Evolutionary conservation across 2,888 invertebrate species (phyloP), one percentile per base, ranked within the genome.

Genomic region (Neoascia interrupta): DNA sequence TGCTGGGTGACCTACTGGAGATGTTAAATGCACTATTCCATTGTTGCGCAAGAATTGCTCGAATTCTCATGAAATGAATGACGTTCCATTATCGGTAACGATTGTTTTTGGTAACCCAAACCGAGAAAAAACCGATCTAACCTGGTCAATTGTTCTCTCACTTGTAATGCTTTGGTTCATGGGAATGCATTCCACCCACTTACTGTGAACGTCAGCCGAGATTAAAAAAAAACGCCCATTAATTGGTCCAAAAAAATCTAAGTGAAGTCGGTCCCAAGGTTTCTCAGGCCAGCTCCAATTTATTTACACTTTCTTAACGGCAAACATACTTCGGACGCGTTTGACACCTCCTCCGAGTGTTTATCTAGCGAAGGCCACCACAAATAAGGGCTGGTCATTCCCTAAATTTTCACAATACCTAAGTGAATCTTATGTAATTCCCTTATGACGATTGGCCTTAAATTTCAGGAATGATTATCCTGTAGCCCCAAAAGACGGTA

Each of bases 31-130:
- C 53, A 16, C 56, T 54, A 68, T 76, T 3, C 72, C 81, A 37
- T 66, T 72, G 43, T 45, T 18, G 8, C 26, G 19, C 10, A 81
- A 43, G 31, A 75, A 82, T 4, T 13, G 11, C 43, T 74, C 16
- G 61, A 84, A 83, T 69, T 83, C 75, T 2, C 47, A 36, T 8
- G 82, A 84, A 11, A 68, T 74, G 61, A 84, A 83, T 28, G 72
- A 69, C 10, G 60, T 56, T 10, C 81, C 83, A n/a, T 83, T 83
- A 61, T 82, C 83, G 3, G 81, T 81, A 6, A 83, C 82, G 6
- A 83, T 51, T 1, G 45, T 51, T 28, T 81, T 68, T 15, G 83
- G 83, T 10, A 84, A 54, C 0, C 83, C 82, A 68, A 81, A 81
- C 51, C 69, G 75, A 51, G 81, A 61, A 79, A 83, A 82, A 51